Conservation (phyloP, 2,888 invertebrate species). For the Eugnorisma glareosa region DNA sequence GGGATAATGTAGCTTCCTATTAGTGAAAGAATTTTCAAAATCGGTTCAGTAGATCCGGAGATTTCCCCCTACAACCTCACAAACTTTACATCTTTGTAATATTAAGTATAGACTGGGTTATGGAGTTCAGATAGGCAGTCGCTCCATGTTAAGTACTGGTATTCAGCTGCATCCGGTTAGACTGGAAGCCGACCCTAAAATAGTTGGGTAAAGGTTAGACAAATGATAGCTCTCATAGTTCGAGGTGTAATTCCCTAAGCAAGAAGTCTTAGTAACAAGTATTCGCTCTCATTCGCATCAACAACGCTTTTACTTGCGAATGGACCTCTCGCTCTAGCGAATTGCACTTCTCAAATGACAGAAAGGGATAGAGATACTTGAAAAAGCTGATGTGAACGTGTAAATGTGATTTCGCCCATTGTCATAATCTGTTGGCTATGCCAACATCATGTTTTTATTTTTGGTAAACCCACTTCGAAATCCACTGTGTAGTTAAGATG, state of each 20-base stretch:
- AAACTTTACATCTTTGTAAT: no score
- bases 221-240: not conserved
- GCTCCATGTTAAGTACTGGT: not conserved
- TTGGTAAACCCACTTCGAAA: not conserved
- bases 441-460: conserved; percentile 38
- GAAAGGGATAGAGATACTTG: conserved; percentile 19
- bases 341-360: not conserved
- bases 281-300: conserved; percentile 33
- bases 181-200: not conserved
- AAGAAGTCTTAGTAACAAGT: conserved; percentile 10
- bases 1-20: no score
- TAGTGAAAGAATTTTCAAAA: no score
- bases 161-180: not conserved
- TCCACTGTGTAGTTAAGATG: conserved; percentile 21
- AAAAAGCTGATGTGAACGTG: not conserved
- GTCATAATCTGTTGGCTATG: not conserved
- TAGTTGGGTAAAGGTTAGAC: not conserved
- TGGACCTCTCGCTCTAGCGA: conserved; percentile 8
- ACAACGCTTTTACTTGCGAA: conserved; percentile 13
- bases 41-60: no score
- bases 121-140: not conserved
- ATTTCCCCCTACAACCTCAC: no score
- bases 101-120: no score
- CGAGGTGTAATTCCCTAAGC: not conserved
- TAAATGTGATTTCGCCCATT: conserved; percentile 19